phyloP scores from a whole-genome alignment of 2,888 invertebrate species.

The Aromia moschata region DNA sequence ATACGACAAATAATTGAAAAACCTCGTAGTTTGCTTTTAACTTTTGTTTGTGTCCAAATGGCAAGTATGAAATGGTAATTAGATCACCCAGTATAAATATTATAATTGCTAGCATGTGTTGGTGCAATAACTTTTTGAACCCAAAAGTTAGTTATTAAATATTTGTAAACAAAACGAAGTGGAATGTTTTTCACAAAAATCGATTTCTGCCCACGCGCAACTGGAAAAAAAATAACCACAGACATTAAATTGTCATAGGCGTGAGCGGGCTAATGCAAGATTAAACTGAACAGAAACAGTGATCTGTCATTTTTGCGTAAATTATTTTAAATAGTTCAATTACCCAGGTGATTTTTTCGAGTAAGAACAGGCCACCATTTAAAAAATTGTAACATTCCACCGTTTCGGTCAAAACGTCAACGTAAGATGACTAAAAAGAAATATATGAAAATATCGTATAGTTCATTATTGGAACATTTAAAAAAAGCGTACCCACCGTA shows the following conservation, averaged over 20 bases:
- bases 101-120: too few species aligned
- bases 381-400: background rate
- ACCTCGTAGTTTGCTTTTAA: too few species aligned
- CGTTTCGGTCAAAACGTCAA: background rate
- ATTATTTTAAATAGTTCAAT: constrained; percentile 6
- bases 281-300: background rate
- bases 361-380: background rate
- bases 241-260: constrained; percentile 1
- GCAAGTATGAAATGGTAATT: too few species aligned
- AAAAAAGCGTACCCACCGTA: constrained; percentile 32
- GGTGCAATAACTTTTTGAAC: too few species aligned
- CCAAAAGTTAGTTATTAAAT: too few species aligned
- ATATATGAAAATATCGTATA: constrained; percentile 10
- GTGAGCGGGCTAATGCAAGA: too few species aligned
- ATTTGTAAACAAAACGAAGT: too few species aligned
- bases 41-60: too few species aligned
- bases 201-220: background rate
- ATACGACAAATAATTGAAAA: too few species aligned
- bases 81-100: too few species aligned
- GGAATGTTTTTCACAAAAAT: background rate
- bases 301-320: background rate
- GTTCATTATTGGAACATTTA: constrained; percentile 16
- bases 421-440: constrained; percentile 13
- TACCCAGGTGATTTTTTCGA: background rate
- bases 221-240: background rate